Conservation (phyloP, 2,797 vertebrate species). For the Spondyliosoma cantharus region DNA sequence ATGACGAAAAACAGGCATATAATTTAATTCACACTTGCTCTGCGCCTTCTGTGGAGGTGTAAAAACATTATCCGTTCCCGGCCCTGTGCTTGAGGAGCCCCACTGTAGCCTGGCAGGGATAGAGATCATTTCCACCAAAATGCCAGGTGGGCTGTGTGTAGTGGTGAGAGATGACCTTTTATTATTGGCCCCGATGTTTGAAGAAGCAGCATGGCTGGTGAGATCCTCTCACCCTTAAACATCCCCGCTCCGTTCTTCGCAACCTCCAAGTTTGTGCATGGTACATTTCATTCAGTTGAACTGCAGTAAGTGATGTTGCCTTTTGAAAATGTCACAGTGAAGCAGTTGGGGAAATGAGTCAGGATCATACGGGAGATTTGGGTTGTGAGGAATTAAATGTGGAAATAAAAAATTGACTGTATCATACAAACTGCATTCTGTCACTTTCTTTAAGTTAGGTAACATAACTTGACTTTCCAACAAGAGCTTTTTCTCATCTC, state of each 20-base stretch:
- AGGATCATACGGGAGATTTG: constrained; percentile 8
- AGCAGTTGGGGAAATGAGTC: constrained; percentile 14
- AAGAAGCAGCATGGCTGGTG: constrained; percentile 37
- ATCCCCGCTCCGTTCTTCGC: constrained; percentile 24
- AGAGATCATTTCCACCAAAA: constrained; percentile 51
- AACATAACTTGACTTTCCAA: constrained; percentile 27
- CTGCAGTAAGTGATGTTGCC: constrained; percentile 28
- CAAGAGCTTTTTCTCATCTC: constrained; percentile 46
- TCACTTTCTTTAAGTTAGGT: background rate
- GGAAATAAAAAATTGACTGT: background rate
- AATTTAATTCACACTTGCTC: constrained; percentile 13
- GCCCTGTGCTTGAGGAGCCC: constrained; percentile 14
- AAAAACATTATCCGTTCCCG: constrained; percentile 16
- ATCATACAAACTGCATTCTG: constrained; percentile 1
- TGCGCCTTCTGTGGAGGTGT: constrained; percentile 15
- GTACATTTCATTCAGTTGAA: constrained; percentile 58
- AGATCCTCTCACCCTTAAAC: constrained; percentile 66
- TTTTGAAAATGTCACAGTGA: constrained; percentile 62
- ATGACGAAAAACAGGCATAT: background rate
- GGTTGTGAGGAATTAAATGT: constrained; percentile 15
- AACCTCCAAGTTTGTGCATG: constrained; percentile 19
- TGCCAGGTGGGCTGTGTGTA: constrained; percentile 58
- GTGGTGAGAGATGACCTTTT: constrained; percentile 64
- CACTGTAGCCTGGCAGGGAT: constrained; percentile 34
- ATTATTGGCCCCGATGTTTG: constrained; percentile 49